A percentile compares a stretch with the other conserved stretches of the same genome.
These are phyloP conservation scores for Mesochorus sp. DNA, from an alignment of 2,888 invertebrate species.

Conservation along the genomic window DNA sequence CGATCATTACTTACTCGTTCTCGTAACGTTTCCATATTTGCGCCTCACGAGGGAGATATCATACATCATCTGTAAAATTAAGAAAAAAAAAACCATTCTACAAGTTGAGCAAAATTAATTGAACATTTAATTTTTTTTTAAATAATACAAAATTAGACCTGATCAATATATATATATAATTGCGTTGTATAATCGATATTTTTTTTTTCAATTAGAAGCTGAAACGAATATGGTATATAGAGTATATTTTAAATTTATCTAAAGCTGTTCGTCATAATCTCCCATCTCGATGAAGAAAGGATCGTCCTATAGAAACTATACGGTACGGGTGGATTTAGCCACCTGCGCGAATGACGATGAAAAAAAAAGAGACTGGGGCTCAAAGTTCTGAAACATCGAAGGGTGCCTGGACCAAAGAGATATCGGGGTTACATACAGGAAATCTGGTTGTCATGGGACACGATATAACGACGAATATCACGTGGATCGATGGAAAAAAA, in stretches of 20 bases:
- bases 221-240: too few species aligned
- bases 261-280: not conserved
- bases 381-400: not conserved
- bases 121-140: too few species aligned
- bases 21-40: too few species aligned
- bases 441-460: conserved; percentile 4
- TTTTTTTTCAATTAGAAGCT: too few species aligned
- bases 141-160: too few species aligned
- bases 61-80: too few species aligned
- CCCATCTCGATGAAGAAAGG: conserved; percentile 34
- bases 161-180: too few species aligned
- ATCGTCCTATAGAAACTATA: not conserved
- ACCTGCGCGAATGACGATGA: conserved; percentile 64
- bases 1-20: conserved; percentile 34
- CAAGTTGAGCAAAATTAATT: too few species aligned
- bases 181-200: too few species aligned
- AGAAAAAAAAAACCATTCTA: too few species aligned
- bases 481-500: not conserved
- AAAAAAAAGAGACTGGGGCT: conserved; percentile 41
- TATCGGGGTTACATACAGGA: conserved; percentile 1
- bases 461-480: conserved; percentile 36
- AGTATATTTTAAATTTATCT: too few species aligned
- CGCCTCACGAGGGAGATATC: too few species aligned
- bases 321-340: conserved; percentile 35
- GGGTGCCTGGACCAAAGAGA: conserved; percentile 1